These are phyloP conservation scores for Enteromius radiatus DNA, from an alignment of 2,797 vertebrate genomes.

Conservation along the genomic window DNA sequence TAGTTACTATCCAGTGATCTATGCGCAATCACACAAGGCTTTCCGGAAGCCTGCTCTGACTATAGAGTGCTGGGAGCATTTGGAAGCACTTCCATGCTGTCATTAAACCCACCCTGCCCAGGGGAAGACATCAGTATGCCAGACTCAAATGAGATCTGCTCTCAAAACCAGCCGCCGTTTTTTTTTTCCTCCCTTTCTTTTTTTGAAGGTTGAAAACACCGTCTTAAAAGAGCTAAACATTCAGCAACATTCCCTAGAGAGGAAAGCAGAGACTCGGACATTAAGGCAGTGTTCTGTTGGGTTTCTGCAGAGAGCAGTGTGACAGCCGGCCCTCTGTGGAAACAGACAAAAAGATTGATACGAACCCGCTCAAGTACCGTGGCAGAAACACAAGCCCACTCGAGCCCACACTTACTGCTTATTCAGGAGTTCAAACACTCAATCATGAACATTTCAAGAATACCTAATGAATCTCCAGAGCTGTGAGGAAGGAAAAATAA, in stretches of 20 bases:
- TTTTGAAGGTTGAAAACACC: slow-evolving; percentile 27
- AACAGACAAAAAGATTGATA: slow-evolving; percentile 20
- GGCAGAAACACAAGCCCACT: slow-evolving; percentile 15
- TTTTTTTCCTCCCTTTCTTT: neutral
- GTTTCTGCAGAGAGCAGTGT: slow-evolving; percentile 15
- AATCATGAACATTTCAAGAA: slow-evolving; percentile 31
- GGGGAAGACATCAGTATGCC: slow-evolving; percentile 50
- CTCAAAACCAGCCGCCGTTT: slow-evolving; percentile 11
- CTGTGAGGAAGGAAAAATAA: slow-evolving; percentile 15
- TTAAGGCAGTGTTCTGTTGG: slow-evolving; percentile 26
- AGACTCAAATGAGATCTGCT: slow-evolving; percentile 47
- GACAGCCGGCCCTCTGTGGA: slow-evolving; percentile 2
- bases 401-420: slow-evolving; percentile 4
- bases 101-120: slow-evolving; percentile 44
- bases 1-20: slow-evolving; percentile 28
- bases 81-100: slow-evolving; percentile 29
- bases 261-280: slow-evolving; percentile 18
- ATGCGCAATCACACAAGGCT: slow-evolving; percentile 9
- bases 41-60: slow-evolving; percentile 19
- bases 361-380: neutral
- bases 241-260: slow-evolving; percentile 21
- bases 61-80: slow-evolving; percentile 5
- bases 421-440: slow-evolving; percentile 37
- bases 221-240: slow-evolving; percentile 44
- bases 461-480: slow-evolving; percentile 33